phyloP scores from a whole-genome alignment of 2,888 invertebrate species.

The Zaprionus bogoriensis region DNA sequence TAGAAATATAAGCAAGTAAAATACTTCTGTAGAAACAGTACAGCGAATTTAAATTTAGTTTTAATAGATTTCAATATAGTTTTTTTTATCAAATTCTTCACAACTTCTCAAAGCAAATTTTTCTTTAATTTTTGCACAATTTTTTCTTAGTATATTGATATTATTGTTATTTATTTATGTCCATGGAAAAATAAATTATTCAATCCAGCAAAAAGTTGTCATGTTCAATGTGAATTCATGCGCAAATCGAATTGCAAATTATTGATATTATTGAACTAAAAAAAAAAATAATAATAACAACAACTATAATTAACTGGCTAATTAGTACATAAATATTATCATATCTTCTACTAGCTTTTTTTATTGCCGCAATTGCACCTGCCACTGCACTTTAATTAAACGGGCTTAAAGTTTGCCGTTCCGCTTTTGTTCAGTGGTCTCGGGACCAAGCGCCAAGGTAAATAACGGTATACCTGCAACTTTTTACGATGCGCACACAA shows the following conservation, averaged over 20 bases:
- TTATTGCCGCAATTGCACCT: no score
- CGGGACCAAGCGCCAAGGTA: background rate
- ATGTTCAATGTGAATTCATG: background rate
- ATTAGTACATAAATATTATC: background rate
- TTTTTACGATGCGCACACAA: background rate
- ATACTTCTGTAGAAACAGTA: no score
- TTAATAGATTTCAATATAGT: no score
- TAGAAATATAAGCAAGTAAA: no score
- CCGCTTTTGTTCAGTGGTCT: constrained; percentile 7
- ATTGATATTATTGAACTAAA: background rate
- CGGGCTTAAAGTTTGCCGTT: constrained; percentile 3
- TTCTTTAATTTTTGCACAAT: background rate
- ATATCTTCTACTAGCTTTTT: no score
- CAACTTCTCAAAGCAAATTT: no score
- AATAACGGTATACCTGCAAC: background rate
- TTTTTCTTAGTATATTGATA: no score
- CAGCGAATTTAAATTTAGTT: no score
- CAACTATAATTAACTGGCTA: background rate
- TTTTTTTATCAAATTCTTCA: no score
- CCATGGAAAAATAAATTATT: background rate
- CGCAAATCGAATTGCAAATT: background rate
- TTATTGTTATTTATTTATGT: background rate
- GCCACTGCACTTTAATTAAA: background rate
- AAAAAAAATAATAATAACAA: background rate
- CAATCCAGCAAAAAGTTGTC: background rate